These are phyloP conservation scores for Sebastes hubbsi DNA, from an alignment of 2,797 vertebrate species.

Conservation along the genomic window DNA sequence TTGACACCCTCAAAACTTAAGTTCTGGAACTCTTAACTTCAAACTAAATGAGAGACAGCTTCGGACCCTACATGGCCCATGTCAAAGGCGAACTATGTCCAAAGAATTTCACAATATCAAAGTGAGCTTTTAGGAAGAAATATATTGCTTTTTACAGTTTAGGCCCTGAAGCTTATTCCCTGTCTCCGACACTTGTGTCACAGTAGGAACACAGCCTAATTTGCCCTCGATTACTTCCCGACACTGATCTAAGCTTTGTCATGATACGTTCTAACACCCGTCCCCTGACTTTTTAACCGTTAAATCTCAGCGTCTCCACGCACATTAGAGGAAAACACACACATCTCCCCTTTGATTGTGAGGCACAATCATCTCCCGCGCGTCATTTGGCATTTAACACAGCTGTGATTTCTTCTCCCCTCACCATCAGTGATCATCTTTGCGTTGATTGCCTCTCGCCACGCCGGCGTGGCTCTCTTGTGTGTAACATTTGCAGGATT, in stretches of 20 bases:
- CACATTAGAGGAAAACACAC: slow-evolving; percentile 50
- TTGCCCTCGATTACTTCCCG: slow-evolving; percentile 65
- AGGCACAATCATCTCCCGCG: slow-evolving; percentile 58
- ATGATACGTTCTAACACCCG: slow-evolving; percentile 66
- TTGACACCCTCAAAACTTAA: slow-evolving; percentile 20
- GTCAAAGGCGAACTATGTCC: slow-evolving; percentile 58
- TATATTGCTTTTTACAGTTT: slow-evolving; percentile 62
- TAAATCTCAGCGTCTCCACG: slow-evolving; percentile 47
- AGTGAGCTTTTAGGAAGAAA: slow-evolving; percentile 43
- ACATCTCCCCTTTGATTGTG: slow-evolving; percentile 69
- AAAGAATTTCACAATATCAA: slow-evolving; percentile 59
- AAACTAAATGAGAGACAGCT: slow-evolving; percentile 17
- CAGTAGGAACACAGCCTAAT: slow-evolving; percentile 68
- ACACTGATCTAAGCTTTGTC: slow-evolving; percentile 69
- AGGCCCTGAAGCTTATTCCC: slow-evolving; percentile 52
- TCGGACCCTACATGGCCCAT: neutral
- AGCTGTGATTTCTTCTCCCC: slow-evolving; percentile 55
- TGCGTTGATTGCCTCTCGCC: slow-evolving; percentile 57
- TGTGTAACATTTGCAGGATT: slow-evolving; percentile 51
- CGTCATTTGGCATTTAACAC: slow-evolving; percentile 80
- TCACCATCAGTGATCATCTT: slow-evolving; percentile 39
- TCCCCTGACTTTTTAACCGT: slow-evolving; percentile 29
- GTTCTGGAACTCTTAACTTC: slow-evolving; percentile 38
- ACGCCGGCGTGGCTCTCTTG: slow-evolving; percentile 28
- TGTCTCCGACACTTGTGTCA: slow-evolving; percentile 60